Percentiles rank a stretch among this genome's conserved stretches.
phyloP scores from a whole-genome alignment of 2,888 invertebrate genomes.

The Acrocyrtus sp. region DNA sequence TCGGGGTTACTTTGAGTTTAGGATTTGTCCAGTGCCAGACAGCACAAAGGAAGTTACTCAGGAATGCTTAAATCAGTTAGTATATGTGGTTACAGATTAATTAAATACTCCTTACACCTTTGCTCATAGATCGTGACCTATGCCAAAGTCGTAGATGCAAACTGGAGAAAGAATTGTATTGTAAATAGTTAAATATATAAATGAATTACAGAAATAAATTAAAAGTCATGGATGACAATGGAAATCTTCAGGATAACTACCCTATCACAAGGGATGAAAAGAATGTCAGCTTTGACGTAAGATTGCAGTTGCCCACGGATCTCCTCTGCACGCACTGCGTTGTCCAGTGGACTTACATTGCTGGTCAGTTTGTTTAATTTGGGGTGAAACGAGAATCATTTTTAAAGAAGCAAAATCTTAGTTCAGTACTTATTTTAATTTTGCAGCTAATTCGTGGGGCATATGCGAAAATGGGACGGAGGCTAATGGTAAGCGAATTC shows the following conservation, averaged over 20 bases:
- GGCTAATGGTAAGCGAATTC: slow-evolving; percentile 73
- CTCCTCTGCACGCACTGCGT: slow-evolving; percentile 90
- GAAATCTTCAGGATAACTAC: slow-evolving; percentile 68
- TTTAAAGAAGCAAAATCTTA: too few species aligned
- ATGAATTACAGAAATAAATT: slow-evolving; percentile 74
- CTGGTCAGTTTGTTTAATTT: slow-evolving; percentile 70
- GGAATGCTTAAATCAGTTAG: slow-evolving; percentile 81
- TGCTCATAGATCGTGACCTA: too few species aligned
- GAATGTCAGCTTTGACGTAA: slow-evolving; percentile 72
- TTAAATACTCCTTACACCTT: not conserved
- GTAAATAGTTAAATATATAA: not conserved
- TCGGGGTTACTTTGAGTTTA: slow-evolving; percentile 85
- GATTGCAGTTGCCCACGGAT: slow-evolving; percentile 82
- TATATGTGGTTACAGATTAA: not conserved
- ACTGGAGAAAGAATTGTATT: too few species aligned
- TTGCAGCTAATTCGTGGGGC: slow-evolving; percentile 89
- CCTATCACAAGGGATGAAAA: slow-evolving; percentile 22
- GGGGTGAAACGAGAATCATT: not conserved
- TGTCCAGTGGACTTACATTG: slow-evolving; percentile 92
- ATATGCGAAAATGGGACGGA: slow-evolving; percentile 86
- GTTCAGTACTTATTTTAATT: not conserved
- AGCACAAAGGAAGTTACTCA: slow-evolving; percentile 80
- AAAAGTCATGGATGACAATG: slow-evolving; percentile 76
- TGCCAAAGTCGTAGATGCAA: too few species aligned
- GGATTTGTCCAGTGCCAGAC: slow-evolving; percentile 87